Base-by-base conservation (phyloP, 2,888 invertebrate genomes). In the Apotomis capreana region DNA sequence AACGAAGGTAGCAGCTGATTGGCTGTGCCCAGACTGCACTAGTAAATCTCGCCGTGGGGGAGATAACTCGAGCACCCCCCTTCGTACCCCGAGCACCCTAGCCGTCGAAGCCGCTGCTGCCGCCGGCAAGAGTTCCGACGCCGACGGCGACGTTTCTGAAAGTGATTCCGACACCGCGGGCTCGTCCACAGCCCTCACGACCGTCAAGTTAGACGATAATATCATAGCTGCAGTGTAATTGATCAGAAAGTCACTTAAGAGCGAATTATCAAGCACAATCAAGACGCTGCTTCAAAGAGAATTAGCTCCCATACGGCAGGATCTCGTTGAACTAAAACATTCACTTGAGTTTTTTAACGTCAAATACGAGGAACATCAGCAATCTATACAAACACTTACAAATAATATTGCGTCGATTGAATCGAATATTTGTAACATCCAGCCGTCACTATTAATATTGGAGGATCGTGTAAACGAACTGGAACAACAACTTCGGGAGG, bases 401-500 rank as follows among this genome's bases (percentile, higher is more conserved):
- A 15, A 15, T 15, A 15, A 15, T 15, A 15, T 15, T 15, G 15
- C 1, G 15, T 15, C 15, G 15, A 15, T 15, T 15, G 15, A 15
- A 15, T 15, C 15, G 15, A 15, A 15, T 15, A 15, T 15, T 15
- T 15, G 15, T 15, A 15, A 15, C 15, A 15, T 15, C 15, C 15
- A 15, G 15, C 15, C 15, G 15, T 15, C 15, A 15, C 10, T 6
- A 12, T 10, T 2, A 51, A 57, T 26, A 15, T 15, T 57, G 6
- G 57, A 57, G 36, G 57, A 57, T 15, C 57, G 57, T 12, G 36
- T 57, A 4, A 57, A 57, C 57, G 57, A 57, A 13, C 61, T 49
- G 9, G 44, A 61, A 46, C 13, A 26, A 44, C 44, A 44, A 46
- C 15, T 44, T 13, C 44, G 54, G 0, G 54, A 37, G 8, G 15